Base-by-base conservation (phyloP, 1,140 invertebrate species). In the Idris sp. region DNA sequence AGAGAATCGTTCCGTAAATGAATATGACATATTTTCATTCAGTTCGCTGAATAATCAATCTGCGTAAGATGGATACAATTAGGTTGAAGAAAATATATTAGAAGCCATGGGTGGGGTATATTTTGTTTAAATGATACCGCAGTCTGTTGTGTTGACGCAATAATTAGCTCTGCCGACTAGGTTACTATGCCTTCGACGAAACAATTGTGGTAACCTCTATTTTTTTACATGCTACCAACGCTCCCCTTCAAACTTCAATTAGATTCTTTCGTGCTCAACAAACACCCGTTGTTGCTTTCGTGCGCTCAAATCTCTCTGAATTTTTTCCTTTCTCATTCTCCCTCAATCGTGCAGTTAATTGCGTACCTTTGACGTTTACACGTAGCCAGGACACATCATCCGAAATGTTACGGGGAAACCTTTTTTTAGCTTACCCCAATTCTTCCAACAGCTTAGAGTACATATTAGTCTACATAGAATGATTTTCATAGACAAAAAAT, bases 341-440 rank as follows among this genome's bases (percentile, higher is more conserved):
- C 25, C 26, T 49, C 73, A 64, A 72, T 76, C 78, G 74, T 81
- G 79, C 78, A 78, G 78, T 68, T 79, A 79, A 81, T 79, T 81
- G 64, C 76, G 19, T 48, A 65, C 58, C 48, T 79, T 81, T 81
- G 74, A 81, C 78, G 78, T 76, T 81, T 74, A 76, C 78, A 79
- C 75, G 75, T 77, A 65, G 33, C 54, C 44, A 43, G 54, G 59
- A 69, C 58, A 68, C 26, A 31, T 9, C 59, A 9, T 6, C 18
- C 5, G 33, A 16, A 40, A 43, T 33, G 7, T 6, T 22, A 22
- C 19, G 19, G n/a, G n/a, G n/a, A 22, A 22, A 6, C 19, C 19
- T 22, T 22, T 22, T 22, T 22, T 6, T 22, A 22, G 43, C 51
- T 41, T 43, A 44, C 35, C 59, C 26, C 54, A 62, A 56, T 65